Conservation (phyloP, 1,140 invertebrate species). For the Oncopodura yosiiana region DNA sequence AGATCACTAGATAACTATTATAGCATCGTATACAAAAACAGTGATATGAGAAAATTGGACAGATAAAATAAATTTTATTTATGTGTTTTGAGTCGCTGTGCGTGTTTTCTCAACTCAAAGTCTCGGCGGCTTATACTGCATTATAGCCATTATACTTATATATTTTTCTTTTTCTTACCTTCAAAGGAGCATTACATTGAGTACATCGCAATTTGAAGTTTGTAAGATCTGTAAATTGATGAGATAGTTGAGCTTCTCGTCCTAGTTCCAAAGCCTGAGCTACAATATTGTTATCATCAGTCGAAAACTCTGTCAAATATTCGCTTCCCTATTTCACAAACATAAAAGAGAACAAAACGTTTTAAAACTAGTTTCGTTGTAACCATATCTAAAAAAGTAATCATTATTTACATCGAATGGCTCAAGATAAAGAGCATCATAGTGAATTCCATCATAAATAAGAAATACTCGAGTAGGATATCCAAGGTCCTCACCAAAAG, state of each 20-base stretch:
- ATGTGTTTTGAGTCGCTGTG: too few species aligned
- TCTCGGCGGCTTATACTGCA: too few species aligned
- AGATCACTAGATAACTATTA: too few species aligned
- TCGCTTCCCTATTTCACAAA: slow-evolving; percentile 53
- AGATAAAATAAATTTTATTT: too few species aligned
- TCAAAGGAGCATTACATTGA: slow-evolving; percentile 60
- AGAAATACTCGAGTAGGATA: slow-evolving; percentile 76
- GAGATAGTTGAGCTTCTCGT: slow-evolving; percentile 70
- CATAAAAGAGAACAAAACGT: slow-evolving; percentile 17
- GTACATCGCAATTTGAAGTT: slow-evolving; percentile 75
- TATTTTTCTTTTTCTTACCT: too few species aligned
- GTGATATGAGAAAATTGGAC: too few species aligned
- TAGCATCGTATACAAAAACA: too few species aligned
- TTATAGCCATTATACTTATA: too few species aligned
- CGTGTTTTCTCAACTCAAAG: too few species aligned
- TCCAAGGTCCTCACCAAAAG: slow-evolving; percentile 85
- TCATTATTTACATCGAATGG: slow-evolving; percentile 46
- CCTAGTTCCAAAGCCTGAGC: slow-evolving; percentile 72
- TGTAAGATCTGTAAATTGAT: slow-evolving; percentile 80
- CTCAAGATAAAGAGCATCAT: slow-evolving; percentile 85
- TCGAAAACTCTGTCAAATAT: slow-evolving; percentile 69
- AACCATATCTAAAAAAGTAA: background rate
- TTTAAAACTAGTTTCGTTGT: background rate
- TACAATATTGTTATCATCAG: slow-evolving; percentile 59
- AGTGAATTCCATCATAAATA: slow-evolving; percentile 92